Base-by-base conservation (phyloP, 1,140 invertebrate species). In the Pseudomyrmex gracilis region DNA sequence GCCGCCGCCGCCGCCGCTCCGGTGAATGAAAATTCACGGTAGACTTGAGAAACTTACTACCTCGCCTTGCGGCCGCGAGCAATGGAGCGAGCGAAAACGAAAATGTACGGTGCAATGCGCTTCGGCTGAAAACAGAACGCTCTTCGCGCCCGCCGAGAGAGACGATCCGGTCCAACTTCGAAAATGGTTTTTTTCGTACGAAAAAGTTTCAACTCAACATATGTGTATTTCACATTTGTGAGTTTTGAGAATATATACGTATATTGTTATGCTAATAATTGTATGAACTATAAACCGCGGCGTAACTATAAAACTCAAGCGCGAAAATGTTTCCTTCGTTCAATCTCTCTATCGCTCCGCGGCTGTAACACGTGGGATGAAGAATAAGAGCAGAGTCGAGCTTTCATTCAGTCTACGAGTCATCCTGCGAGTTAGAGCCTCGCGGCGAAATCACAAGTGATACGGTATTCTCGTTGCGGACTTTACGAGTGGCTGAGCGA, bases 401-500 rank as follows among this genome's bases (percentile, higher is more conserved):
- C 70, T 85, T 87, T 78, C 9, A 20, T 9, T 57, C 8, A 51
- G 49, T 45, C 10, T 49, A 63, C 64, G 73, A 82, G 55, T 88
- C 78, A 87, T 87, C 20, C 84, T 63, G 7, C 34, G 34, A 34
- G 53, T 47, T 68, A 47, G 45, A 53, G 24, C 1, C 1, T 10
- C 22, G 20, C 45, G 66, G 57, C n/a, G 24, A 82, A 86, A 85
- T 77, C 84, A 57, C 73, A 58, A 90, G 80, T 64, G 24, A 68
- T n/a, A 64, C 58, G 22, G 83, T 58, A 89, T 87, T 58, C 60
- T 63, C 60, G 60, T 68, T 34, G 17, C 34, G 66, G 71, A 90
- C 82, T 92, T 92, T 92, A 92, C 78, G 82, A 87, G 74, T 84
- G 82, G 63, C 80, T 60, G 64, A 68, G 71, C 89, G 86, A 92